A percentile compares a stretch with the other conserved stretches of the same genome.
These are phyloP conservation scores for Metacarcinus magister DNA, from an alignment of 2,888 invertebrate species.

Conservation along the genomic window DNA sequence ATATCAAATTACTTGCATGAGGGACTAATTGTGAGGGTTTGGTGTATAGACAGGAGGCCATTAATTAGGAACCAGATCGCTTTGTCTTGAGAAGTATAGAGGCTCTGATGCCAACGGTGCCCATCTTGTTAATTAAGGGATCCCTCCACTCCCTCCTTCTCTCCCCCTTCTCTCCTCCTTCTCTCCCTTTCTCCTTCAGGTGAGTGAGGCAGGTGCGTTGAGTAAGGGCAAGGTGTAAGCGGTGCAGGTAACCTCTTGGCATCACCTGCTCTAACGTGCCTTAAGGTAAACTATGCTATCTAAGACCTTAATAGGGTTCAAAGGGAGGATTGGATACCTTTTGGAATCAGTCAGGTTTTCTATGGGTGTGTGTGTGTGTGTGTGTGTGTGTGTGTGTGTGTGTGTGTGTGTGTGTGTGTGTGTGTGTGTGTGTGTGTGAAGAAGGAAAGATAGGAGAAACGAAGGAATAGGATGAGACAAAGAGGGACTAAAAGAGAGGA, in stretches of 20 bases:
- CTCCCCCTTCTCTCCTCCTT: neutral
- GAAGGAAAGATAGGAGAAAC: neutral
- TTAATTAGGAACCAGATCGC: constrained; percentile 65
- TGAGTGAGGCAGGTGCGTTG: too few relatives aligned
- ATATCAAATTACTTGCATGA: constrained; percentile 71
- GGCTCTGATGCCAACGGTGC: constrained; percentile 26
- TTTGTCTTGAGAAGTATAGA: constrained; percentile 60
- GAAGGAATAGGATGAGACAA: neutral
- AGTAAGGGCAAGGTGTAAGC: neutral
- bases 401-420: too few relatives aligned
- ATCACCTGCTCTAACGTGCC: neutral
- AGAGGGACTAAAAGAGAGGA: neutral
- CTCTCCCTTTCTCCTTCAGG: neutral
- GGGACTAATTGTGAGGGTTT: constrained; percentile 68
- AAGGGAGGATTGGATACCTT: neutral
- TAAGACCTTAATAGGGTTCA: neutral
- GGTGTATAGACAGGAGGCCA: constrained; percentile 67
- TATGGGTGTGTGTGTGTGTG: neutral
- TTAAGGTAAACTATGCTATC: neutral
- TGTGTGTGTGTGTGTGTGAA: too few relatives aligned
- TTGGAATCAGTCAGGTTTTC: neutral
- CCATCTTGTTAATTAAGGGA: constrained; percentile 51
- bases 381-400: too few relatives aligned
- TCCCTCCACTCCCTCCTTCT: neutral
- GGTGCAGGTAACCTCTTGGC: neutral